Evolutionary conservation across 2,888 invertebrate genomes (phyloP).

Genomic region (Agrypnus murinus): DNA sequence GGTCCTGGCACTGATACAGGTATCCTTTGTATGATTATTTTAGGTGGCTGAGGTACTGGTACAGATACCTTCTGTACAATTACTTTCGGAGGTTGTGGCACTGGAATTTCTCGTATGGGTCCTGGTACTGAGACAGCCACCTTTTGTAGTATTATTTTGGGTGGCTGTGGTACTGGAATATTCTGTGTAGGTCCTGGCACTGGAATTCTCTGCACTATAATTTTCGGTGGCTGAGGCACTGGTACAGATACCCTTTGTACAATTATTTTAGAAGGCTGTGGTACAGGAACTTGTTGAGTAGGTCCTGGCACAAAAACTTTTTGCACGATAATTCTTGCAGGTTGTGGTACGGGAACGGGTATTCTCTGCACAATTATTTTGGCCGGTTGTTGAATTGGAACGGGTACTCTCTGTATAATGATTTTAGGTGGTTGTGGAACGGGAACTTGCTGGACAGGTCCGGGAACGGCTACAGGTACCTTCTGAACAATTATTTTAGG

Average conservation of each 20-base stretch:
- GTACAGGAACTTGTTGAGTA: no score
- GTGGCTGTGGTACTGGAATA: slow-evolving; percentile 3
- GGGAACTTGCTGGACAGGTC: no score
- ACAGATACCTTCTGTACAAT: no score
- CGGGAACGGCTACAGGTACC: background rate
- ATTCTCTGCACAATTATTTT: slow-evolving; percentile 27
- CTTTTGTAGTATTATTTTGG: slow-evolving; percentile 24
- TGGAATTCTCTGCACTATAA: slow-evolving; percentile 2
- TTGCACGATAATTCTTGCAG: background rate
- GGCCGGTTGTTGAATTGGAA: slow-evolving; percentile 21
- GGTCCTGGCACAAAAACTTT: background rate
- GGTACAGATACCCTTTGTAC: slow-evolving; percentile 20
- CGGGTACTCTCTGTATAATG: no score
- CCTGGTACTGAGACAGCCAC: slow-evolving; percentile 15
- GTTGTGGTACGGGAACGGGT: slow-evolving; percentile 6
- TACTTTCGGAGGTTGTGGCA: slow-evolving; percentile 24
- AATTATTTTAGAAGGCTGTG: slow-evolving; percentile 37
- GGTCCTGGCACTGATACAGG: no score
- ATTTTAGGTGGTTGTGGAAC: no score
- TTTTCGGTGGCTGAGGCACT: background rate
- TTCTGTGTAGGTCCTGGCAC: slow-evolving; percentile 10
- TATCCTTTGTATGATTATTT: no score
- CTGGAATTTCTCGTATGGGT: background rate
- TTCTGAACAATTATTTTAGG: background rate
- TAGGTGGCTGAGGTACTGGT: no score